Evolutionary conservation across 92 coral and sea anemone species (phyloP).

Genomic region (Epizoanthus rinbou): DNA sequence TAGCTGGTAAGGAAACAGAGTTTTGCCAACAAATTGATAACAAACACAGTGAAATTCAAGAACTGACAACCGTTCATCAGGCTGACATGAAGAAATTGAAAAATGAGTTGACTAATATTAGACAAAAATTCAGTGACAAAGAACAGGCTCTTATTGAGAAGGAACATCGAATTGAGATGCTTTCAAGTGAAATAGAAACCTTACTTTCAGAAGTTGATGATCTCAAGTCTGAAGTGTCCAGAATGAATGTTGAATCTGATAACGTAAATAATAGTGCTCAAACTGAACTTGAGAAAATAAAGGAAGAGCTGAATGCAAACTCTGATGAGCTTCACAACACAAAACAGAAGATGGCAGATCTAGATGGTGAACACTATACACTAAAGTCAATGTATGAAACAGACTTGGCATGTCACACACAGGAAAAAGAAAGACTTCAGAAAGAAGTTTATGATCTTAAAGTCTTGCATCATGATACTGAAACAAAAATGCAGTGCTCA

Average conservation of each 20-base stretch:
- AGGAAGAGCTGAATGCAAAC: constrained; percentile 17
- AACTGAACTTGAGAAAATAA: not conserved
- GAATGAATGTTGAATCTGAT: not conserved
- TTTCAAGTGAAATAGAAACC: constrained; percentile 29
- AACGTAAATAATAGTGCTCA: not conserved
- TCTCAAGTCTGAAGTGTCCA: constrained; percentile 21
- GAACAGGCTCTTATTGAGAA: constrained; percentile 18
- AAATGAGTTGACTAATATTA: not conserved
- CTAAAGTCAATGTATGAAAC: constrained; percentile 4
- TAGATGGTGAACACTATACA: not conserved
- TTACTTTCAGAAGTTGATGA: constrained; percentile 19
- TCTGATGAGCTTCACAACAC: constrained; percentile 23
- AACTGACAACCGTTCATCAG: not conserved
- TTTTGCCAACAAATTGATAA: constrained; percentile 28
- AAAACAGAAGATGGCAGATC: constrained; percentile 24
- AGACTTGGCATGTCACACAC: constrained; percentile 12
- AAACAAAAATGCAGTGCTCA: constrained; percentile 18
- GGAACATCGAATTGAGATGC: not conserved
- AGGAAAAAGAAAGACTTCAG: constrained; percentile 40
- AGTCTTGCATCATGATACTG: constrained; percentile 10
- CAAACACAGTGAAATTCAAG: constrained; percentile 21
- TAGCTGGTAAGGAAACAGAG: constrained; percentile 31
- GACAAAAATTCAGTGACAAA: constrained; percentile 24
- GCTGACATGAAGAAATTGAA: constrained; percentile 15
- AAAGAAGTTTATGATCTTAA: not conserved